Evolutionary conservation across 2,888 invertebrate genomes (phyloP).

Genomic region (Pyrochroa serraticornis): DNA sequence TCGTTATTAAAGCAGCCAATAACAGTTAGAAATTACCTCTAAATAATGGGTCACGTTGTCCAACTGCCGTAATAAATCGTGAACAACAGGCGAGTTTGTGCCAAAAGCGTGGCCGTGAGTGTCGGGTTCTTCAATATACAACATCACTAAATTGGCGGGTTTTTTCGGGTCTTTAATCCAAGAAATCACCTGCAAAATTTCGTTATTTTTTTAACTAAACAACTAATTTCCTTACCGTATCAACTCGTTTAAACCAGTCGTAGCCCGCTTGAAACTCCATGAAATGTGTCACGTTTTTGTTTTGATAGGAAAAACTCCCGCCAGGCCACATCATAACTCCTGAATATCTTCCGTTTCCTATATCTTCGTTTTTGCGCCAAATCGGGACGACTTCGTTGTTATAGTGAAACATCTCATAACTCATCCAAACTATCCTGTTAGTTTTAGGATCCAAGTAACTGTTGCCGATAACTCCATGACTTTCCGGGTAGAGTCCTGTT

Average conservation of each 20-base stretch:
- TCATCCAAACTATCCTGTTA: constrained; percentile 47
- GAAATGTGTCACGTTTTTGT: constrained; percentile 58
- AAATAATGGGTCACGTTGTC: constrained; percentile 66
- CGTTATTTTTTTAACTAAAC: background rate
- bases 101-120: constrained; percentile 66
- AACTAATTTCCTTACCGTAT: constrained; percentile 53
- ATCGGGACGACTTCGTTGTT: constrained; percentile 63
- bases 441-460: constrained; percentile 62
- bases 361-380: constrained; percentile 66
- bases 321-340: constrained; percentile 79
- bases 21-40: constrained; percentile 48
- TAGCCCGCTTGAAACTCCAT: constrained; percentile 55
- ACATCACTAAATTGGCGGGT: constrained; percentile 71
- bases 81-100: constrained; percentile 57
- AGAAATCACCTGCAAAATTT: constrained; percentile 57
- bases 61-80: constrained; percentile 56
- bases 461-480: constrained; percentile 73
- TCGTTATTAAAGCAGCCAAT: background rate
- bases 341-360: constrained; percentile 61
- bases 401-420: constrained; percentile 63
- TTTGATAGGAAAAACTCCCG: constrained; percentile 60
- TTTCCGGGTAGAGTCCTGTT: constrained; percentile 71
- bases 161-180: constrained; percentile 65
- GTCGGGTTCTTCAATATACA: constrained; percentile 77
- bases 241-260: constrained; percentile 63